Base-by-base conservation (phyloP, 2,797 vertebrate genomes). In the Halcyon badia region DNA sequence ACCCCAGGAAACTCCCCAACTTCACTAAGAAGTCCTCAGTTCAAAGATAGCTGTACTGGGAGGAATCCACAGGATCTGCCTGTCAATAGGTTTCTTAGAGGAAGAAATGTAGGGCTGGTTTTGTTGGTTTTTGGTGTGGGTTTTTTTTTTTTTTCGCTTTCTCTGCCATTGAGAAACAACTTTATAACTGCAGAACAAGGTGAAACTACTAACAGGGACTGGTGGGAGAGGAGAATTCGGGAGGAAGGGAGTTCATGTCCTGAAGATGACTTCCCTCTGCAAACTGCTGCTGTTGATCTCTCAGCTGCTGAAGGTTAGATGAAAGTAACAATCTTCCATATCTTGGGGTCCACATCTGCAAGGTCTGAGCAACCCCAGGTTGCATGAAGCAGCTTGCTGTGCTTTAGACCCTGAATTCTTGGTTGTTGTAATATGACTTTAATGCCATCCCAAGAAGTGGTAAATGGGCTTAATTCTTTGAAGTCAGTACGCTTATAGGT, bases 81-180 rank as follows among this genome's bases (percentile, higher is more conserved):
- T 97, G 98, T 98, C 98, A 97, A 98, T 98, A 98, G 92, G 90
- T 91, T 98, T 98, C 97, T 97, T 97, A 97, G 89, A 96, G 96
- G 91, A 97, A 97, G 91, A 97, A 98, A 85, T 42, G 95, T 87
- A 70, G 65, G 52, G 31, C 19, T 52, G 28, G n/a, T 46, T 56
- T 56, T 56, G 30, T n/a, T 56, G 46, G 46, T 12, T 46, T 46
- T 46, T 52, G 49, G 14, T 54, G 15, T 28, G 22, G 22, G 35
- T 52, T 39, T 21, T 21, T 5, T 10, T 39, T n/a, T 42, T 54
- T 83, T 42, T 62, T 65, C 57, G 41, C 49, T 93, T 87, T 90
- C 89, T 69, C 68, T 94, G 80, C 85, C 91, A 61, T 79, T 96
- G 94, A 98, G 96, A 95, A 92, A 95, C 94, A 97, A 95, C 97